Conservation (phyloP, 2,113 vertebrate species). For the Scortum barcoo region DNA sequence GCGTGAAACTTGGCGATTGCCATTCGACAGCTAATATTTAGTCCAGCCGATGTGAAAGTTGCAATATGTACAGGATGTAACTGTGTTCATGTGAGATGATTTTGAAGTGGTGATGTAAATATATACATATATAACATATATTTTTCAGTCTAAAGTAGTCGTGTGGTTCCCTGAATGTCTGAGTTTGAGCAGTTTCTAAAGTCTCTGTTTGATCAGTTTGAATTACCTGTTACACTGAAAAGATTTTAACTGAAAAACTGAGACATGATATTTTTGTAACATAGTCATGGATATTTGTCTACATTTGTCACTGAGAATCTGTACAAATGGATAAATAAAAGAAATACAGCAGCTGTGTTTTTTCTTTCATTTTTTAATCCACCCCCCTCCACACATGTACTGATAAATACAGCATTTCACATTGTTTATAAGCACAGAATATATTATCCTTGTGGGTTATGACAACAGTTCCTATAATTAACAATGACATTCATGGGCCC, state of each 20-base stretch:
- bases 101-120: constrained; percentile 49
- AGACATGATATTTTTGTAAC: constrained; percentile 67
- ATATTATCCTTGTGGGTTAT: not conserved
- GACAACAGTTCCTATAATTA: not conserved
- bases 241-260: constrained; percentile 27
- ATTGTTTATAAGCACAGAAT: not conserved
- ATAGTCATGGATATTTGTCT: constrained; percentile 39
- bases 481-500: not conserved
- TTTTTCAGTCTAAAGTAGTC: constrained; percentile 53
- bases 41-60: constrained; percentile 39
- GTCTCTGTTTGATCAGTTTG: constrained; percentile 28
- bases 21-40: not conserved
- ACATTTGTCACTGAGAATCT: constrained; percentile 44
- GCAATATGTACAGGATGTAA: constrained; percentile 59
- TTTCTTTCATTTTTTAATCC: constrained; percentile 9
- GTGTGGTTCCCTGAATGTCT: constrained; percentile 36
- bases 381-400: not conserved
- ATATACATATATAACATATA: constrained; percentile 37
- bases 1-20: not conserved
- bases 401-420: not conserved
- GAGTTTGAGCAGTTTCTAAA: constrained; percentile 24
- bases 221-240: not conserved
- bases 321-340: constrained; percentile 63
- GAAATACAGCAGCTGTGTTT: not conserved
- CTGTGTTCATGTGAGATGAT: constrained; percentile 5